phyloP scores from a whole-genome alignment of 2,113 vertebrate genomes.

The Tyrannus savana region DNA sequence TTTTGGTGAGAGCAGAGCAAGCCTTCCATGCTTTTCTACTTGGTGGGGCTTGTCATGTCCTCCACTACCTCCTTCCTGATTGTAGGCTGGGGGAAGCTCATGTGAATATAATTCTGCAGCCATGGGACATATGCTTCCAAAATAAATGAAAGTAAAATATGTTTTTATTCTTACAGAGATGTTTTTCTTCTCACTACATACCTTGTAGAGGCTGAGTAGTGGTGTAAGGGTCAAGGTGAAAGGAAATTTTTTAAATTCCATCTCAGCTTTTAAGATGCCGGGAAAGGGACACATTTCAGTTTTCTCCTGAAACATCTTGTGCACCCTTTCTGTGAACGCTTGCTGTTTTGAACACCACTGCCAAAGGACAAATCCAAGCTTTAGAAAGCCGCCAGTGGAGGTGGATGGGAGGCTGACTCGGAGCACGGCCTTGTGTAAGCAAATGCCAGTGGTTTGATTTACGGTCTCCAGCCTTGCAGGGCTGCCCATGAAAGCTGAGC shows the following conservation, averaged over 20 bases:
- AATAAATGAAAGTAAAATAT: neutral
- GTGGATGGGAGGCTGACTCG: neutral
- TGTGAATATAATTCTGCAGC: neutral
- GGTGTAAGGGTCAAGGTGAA: neutral
- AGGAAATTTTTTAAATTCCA: neutral
- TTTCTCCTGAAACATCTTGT: neutral
- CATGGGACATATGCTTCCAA: fast-evolving
- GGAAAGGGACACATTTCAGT: neutral
- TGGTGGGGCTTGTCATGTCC: neutral
- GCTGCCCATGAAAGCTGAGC: neutral
- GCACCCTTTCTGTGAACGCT: neutral
- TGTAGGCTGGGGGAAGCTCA: fast-evolving
- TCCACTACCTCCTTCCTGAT: fast-evolving
- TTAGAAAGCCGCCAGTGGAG: neutral
- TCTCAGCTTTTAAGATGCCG: neutral
- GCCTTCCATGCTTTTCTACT: neutral
- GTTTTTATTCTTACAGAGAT: neutral
- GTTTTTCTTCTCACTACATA: neutral
- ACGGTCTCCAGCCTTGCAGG: neutral
- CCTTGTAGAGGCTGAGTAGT: neutral
- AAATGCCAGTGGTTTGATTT: slow-evolving; percentile 48
- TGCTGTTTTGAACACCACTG: neutral
- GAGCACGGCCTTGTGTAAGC: slow-evolving; percentile 21
- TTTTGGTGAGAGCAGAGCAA: neutral
- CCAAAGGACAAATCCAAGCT: neutral